Evolutionary conservation across 2,113 vertebrate species (phyloP), one percentile per base, ranked within the genome.

Genomic region (Hyperoodon ampullatus): DNA sequence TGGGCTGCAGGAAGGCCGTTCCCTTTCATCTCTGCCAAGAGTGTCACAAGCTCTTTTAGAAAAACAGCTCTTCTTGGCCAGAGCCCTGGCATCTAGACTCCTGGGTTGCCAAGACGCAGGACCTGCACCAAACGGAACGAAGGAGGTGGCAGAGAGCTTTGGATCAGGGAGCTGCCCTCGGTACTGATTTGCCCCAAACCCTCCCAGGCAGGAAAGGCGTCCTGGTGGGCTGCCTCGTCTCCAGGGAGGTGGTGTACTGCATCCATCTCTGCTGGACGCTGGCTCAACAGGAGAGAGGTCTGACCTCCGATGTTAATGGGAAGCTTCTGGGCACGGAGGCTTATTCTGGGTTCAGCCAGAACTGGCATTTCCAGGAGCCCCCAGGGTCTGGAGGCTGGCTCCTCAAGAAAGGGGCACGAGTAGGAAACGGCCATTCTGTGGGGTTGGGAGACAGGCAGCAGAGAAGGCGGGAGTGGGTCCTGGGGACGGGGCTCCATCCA

Each of bases 171-270:
- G 65, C 78, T 33, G 78, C 77, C 30, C 65, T 3, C 3, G 1
- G 30, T 28, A 15, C 60, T 26, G n/a, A 82, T 65, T 58, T 35
- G 14, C 14, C 44, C 14, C 44, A 8, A n/a, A 66, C 8, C 7
- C 65, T 44, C 63, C 19, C 0, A 2, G 30, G 33, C 4, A 1
- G 12, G n/a, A 2, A 26, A 8, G 28, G 55, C 3, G 0, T 16
- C 23, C 72, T n/a, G 65, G 85, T 30, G 6, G 60, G 50, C 82
- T 47, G 28, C 6, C 39, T 30, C 10, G 33, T 35, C 71, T 71
- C 33, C n/a, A 35, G 61, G 39, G 53, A 15, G 11, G 3, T 0
- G 15, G 14, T n/a, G 18, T 7, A 15, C 33, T 77, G 68, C 8
- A 2, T 3, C 50, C 53, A 5, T 16, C 13, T 13, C 39, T 77